Percentiles rank a stretch among this genome's conserved stretches.
phyloP scores from a whole-genome alignment of 1,140 invertebrate species.

The Brachionus koreanus region DNA sequence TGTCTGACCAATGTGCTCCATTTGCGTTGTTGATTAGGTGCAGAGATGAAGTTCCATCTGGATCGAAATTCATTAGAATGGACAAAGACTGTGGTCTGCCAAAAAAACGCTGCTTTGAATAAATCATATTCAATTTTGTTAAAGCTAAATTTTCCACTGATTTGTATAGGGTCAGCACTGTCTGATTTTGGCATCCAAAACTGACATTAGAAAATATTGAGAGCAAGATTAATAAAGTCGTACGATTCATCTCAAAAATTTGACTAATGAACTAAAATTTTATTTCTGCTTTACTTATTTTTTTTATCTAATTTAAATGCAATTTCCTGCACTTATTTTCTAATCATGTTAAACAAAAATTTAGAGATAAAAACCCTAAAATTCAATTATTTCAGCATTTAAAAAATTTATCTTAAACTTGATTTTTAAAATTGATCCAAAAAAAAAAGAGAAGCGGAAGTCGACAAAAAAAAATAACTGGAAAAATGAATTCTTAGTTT shows the following conservation, averaged over 20 bases:
- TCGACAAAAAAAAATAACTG: background rate
- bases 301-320: background rate
- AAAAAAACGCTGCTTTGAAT: background rate
- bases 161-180: background rate
- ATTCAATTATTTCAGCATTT: no score
- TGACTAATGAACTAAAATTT: background rate
- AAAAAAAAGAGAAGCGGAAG: background rate
- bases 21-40: background rate
- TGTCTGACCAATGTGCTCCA: background rate
- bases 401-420: no score
- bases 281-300: background rate
- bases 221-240: background rate
- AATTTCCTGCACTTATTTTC: background rate
- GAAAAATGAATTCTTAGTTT: background rate
- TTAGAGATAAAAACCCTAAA: no score
- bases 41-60: slow-evolving; percentile 25
- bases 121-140: background rate
- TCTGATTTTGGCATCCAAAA: background rate
- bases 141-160: background rate
- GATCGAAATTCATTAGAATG: slow-evolving; percentile 41
- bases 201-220: background rate
- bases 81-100: slow-evolving; percentile 17
- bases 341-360: no score
- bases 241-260: background rate
- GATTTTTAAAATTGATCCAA: background rate